Evolutionary conservation across 2,113 vertebrate species (phyloP).

Genomic region (Damaliscus lunatus): DNA sequence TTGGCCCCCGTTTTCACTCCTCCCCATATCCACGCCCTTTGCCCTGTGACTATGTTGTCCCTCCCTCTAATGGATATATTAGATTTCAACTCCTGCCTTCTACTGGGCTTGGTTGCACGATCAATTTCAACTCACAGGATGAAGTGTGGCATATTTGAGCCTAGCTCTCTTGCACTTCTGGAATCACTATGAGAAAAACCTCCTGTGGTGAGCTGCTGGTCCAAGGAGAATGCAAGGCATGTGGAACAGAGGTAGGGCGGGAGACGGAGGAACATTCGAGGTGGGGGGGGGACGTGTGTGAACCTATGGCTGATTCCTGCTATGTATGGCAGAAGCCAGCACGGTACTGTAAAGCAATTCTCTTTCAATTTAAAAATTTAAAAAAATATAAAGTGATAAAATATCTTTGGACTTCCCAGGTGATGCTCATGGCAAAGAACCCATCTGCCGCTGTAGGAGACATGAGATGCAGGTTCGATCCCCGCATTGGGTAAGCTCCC

Average conservation of each 20-base stretch:
- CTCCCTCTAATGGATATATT: not conserved
- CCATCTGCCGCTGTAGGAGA: not conserved
- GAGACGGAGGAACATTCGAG: accelerated
- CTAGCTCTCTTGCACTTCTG: not conserved
- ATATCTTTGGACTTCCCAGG: not conserved
- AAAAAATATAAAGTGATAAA: not conserved
- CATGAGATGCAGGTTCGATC: not conserved
- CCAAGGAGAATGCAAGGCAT: not conserved
- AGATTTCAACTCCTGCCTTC: not conserved
- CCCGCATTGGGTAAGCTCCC: not conserved
- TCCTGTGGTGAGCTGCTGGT: not conserved
- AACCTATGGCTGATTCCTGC: not conserved
- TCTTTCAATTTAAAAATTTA: not conserved
- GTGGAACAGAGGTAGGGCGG: not conserved
- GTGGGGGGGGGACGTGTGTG: not conserved
- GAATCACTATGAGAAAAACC: not conserved
- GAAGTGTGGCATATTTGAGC: not conserved
- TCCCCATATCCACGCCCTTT: not conserved
- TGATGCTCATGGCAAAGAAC: not conserved
- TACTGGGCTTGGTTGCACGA: not conserved
- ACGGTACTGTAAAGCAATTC: not conserved
- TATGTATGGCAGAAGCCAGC: not conserved
- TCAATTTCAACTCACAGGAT: not conserved
- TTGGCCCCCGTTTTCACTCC: not conserved
- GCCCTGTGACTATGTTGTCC: not conserved